A percentile compares a stretch with the other conserved stretches of the same genome.
These are phyloP conservation scores for Mallotus villosus DNA, from an alignment of 2,797 vertebrate species.

Conservation along the genomic window DNA sequence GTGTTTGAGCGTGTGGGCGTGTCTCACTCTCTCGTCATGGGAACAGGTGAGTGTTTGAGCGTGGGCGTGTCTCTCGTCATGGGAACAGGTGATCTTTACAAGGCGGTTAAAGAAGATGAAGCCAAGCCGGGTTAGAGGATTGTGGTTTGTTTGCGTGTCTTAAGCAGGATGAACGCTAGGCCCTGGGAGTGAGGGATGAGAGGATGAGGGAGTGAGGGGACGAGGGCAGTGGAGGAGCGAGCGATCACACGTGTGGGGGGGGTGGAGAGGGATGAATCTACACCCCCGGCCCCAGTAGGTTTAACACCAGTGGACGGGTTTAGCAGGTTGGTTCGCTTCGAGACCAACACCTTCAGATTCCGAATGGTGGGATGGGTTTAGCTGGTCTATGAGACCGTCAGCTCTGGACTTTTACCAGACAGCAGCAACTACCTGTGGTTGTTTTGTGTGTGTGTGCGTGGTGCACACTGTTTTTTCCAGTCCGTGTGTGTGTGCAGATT, in stretches of 20 bases:
- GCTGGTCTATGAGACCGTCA: too few relatives aligned
- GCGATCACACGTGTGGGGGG: too few relatives aligned
- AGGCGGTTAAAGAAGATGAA: background rate
- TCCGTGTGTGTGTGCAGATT: background rate
- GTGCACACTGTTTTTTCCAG: too few relatives aligned
- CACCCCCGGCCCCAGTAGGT: background rate
- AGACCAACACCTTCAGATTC: background rate
- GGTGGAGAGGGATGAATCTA: background rate
- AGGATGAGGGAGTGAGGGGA: background rate
- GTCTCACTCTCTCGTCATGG: background rate
- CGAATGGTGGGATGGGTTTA: too few relatives aligned
- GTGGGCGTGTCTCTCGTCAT: background rate
- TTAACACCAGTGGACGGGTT: background rate
- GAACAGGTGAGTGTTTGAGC: conserved; percentile 11
- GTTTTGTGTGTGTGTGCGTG: background rate
- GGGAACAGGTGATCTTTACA: background rate
- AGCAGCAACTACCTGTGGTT: background rate
- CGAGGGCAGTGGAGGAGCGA: too few relatives aligned
- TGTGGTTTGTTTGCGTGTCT: background rate
- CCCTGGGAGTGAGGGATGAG: background rate
- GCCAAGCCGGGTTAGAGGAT: background rate
- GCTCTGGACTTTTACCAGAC: too few relatives aligned
- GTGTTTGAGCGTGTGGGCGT: conserved; percentile 10
- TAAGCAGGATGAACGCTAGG: background rate
- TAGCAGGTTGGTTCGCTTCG: too few relatives aligned